Percentiles rank a stretch among this genome's conserved stretches.
phyloP scores from a whole-genome alignment of 2,888 invertebrate species.

The Acleris literana region DNA sequence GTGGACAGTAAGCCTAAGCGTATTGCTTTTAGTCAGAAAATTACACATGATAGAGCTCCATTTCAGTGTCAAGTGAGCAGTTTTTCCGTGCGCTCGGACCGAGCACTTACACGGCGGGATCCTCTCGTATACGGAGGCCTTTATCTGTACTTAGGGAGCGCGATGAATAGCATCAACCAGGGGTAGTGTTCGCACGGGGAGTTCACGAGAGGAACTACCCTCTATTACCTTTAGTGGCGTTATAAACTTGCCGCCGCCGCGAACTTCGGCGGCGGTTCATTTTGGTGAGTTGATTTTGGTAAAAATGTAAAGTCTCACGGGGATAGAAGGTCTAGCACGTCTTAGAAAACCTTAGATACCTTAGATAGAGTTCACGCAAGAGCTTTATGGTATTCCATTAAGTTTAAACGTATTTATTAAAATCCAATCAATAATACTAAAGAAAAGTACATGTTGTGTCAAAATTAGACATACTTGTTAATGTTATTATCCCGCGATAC shows the following conservation, averaged over 20 bases:
- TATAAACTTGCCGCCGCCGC: constrained; percentile 48
- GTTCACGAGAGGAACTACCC: constrained; percentile 50
- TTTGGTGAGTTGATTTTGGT: constrained; percentile 31
- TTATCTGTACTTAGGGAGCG: constrained; percentile 35
- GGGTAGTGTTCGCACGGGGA: constrained; percentile 44
- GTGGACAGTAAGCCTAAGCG: no score
- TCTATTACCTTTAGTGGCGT: constrained; percentile 54
- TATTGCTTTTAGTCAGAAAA: neutral
- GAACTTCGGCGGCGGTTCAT: constrained; percentile 34
- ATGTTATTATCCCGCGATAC: no score
- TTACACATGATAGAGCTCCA: neutral
- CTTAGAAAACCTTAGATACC: no score
- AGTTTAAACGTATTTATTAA: no score
- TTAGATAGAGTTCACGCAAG: no score
- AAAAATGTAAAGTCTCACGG: constrained; percentile 1
- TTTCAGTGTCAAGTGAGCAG: neutral
- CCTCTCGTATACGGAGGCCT: constrained; percentile 27
- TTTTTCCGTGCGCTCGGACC: constrained; percentile 9
- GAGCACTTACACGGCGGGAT: constrained; percentile 12
- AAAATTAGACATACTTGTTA: no score
- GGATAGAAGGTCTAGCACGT: neutral
- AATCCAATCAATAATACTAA: no score
- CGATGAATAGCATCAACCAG: constrained; percentile 50
- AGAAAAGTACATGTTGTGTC: no score
- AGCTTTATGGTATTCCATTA: no score